phyloP scores from a whole-genome alignment of 2,888 invertebrate genomes.

The Elysia crispata region DNA sequence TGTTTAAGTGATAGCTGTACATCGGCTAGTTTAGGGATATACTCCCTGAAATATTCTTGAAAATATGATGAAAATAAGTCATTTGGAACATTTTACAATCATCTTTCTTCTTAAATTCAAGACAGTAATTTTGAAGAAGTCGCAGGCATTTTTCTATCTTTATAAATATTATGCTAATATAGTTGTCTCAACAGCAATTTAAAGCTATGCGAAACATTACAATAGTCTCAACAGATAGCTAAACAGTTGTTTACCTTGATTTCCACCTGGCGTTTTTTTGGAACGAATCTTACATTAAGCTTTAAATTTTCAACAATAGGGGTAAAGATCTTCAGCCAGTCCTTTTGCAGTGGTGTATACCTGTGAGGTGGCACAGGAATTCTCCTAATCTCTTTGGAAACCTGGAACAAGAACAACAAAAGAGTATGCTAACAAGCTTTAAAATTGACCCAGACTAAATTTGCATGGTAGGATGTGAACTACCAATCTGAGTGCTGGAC shows the following conservation, averaged over 20 bases:
- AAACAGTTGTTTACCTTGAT: conserved; percentile 82
- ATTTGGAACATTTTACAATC: too few relatives aligned
- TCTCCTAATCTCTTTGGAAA: conserved; percentile 70
- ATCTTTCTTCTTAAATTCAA: too few relatives aligned
- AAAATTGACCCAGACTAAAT: background rate
- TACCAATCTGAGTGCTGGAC: too few relatives aligned
- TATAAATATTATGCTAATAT: too few relatives aligned
- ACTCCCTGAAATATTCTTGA: too few relatives aligned
- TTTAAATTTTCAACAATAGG: conserved; percentile 97
- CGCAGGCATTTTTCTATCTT: too few relatives aligned
- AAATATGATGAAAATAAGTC: too few relatives aligned
- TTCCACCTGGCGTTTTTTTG: conserved; percentile 93
- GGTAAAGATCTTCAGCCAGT: conserved; percentile 97
- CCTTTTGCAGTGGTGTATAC: conserved; percentile 94
- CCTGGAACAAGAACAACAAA: conserved; percentile 57
- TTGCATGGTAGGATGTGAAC: background rate
- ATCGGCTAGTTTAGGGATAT: too few relatives aligned
- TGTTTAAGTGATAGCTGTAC: too few relatives aligned
- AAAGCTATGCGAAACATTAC: background rate
- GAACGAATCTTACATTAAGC: conserved; percentile 94
- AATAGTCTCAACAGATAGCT: too few relatives aligned
- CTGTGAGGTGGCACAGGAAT: conserved; percentile 95
- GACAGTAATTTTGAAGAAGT: too few relatives aligned
- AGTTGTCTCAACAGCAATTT: too few relatives aligned
- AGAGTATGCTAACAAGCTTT: background rate